phyloP scores from a whole-genome alignment of 2,888 invertebrate species.

The Zele albiditarsus region DNA sequence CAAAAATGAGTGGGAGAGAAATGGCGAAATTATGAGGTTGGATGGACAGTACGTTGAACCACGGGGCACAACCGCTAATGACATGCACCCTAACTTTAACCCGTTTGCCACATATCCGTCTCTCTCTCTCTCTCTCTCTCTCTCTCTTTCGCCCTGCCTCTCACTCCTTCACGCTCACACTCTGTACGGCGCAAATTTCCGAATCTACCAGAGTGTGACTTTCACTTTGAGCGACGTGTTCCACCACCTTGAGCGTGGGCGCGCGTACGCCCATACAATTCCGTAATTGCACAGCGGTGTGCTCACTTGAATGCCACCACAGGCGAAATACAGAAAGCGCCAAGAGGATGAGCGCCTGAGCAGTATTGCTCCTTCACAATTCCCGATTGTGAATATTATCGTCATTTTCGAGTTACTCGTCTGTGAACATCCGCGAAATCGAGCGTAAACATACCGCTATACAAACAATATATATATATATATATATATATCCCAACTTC shows the following conservation, averaged over 20 bases:
- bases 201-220: slow-evolving; percentile 57
- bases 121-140: neutral
- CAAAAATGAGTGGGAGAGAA: neutral
- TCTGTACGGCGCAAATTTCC: slow-evolving; percentile 1
- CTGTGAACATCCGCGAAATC: slow-evolving; percentile 10
- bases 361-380: slow-evolving; percentile 34
- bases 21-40: slow-evolving; percentile 9
- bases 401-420: slow-evolving; percentile 42
- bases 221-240: slow-evolving; percentile 55
- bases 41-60: neutral
- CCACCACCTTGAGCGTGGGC: slow-evolving; percentile 42
- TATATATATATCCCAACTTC: neutral
- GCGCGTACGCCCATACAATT: slow-evolving; percentile 42
- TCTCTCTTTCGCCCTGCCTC: neutral
- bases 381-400: slow-evolving; percentile 50
- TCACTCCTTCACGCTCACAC: neutral
- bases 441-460: slow-evolving; percentile 14
- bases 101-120: neutral
- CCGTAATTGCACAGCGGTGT: slow-evolving; percentile 55
- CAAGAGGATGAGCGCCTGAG: no score
- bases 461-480: no score
- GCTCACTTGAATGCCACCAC: slow-evolving; percentile 47
- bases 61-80: slow-evolving; percentile 44
- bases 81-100: slow-evolving; percentile 48
- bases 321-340: neutral